Conservation (phyloP, 2,888 invertebrate species). For the Formica aserva region DNA sequence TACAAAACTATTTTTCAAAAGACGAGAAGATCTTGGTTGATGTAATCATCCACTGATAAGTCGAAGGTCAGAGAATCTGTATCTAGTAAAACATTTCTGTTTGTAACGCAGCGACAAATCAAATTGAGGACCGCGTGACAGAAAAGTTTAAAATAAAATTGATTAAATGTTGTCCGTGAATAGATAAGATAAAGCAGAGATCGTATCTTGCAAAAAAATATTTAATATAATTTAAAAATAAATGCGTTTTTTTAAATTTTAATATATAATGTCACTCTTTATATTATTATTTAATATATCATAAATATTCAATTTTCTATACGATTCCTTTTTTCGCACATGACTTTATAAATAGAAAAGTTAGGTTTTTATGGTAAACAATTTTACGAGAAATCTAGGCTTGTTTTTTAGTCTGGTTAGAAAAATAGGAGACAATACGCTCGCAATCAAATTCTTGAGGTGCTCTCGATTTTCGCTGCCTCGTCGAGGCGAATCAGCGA, state of each 20-base stretch:
- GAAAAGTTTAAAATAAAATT: neutral
- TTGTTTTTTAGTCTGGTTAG: constrained; percentile 1
- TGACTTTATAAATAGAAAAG: neutral
- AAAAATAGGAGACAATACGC: constrained; percentile 5
- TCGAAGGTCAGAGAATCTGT: neutral
- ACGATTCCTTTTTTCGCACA: neutral
- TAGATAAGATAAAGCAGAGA: neutral
- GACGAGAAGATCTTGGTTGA: neutral
- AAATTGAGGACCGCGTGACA: neutral
- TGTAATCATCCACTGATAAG: neutral
- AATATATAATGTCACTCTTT: neutral
- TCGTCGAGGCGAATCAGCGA: constrained; percentile 60
- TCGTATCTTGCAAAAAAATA: neutral
- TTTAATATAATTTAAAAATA: neutral
- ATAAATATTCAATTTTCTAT: neutral
- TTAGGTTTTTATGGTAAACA: neutral
- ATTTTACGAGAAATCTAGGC: constrained; percentile 41
- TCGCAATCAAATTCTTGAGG: constrained; percentile 56
- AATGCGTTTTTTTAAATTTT: neutral
- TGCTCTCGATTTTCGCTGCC: constrained; percentile 57
- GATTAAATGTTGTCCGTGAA: neutral
- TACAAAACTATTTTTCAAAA: neutral
- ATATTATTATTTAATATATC: neutral
- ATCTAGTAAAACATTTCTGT: constrained; percentile 18
- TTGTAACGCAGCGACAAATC: constrained; percentile 31